These are phyloP conservation scores for Kryptopterus vitreolus DNA, from an alignment of 2,797 vertebrate species.

Conservation along the genomic window DNA sequence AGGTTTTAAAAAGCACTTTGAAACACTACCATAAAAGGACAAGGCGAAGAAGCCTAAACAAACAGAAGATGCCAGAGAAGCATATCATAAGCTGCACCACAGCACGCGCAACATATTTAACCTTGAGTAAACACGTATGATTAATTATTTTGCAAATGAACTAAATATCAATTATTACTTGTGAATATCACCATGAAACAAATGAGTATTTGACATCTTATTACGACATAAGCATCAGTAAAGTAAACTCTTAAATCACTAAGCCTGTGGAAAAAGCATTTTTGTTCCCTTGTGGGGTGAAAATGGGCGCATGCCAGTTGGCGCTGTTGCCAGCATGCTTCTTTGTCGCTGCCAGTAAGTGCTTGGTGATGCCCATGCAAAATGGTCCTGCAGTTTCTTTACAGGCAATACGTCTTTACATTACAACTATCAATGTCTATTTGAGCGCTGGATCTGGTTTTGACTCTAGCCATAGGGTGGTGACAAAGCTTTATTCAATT, in stretches of 20 bases:
- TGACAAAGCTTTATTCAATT: constrained; percentile 28
- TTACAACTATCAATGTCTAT: constrained; percentile 5
- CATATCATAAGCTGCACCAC: neutral
- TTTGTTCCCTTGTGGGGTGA: neutral
- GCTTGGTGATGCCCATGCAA: constrained; percentile 58
- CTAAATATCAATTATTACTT: too few species aligned
- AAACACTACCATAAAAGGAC: neutral
- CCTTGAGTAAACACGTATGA: neutral
- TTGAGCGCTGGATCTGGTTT: constrained; percentile 17
- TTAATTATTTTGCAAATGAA: neutral
- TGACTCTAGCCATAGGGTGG: neutral
- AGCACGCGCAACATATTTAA: neutral
- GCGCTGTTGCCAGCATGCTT: constrained; percentile 18
- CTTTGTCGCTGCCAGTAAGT: constrained; percentile 63
- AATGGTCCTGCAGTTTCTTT: constrained; percentile 57
- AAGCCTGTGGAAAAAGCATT: neutral
- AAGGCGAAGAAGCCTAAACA: neutral
- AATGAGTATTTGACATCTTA: neutral
- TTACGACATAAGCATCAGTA: neutral
- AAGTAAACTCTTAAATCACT: neutral
- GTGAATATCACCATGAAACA: neutral
- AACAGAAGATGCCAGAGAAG: neutral
- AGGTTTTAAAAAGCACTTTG: neutral
- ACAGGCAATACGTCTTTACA: constrained; percentile 37
- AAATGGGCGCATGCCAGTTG: constrained; percentile 34